Percentiles rank a stretch among this genome's conserved stretches.
phyloP scores from a whole-genome alignment of 2,888 invertebrate genomes.

The Clostera curtula region DNA sequence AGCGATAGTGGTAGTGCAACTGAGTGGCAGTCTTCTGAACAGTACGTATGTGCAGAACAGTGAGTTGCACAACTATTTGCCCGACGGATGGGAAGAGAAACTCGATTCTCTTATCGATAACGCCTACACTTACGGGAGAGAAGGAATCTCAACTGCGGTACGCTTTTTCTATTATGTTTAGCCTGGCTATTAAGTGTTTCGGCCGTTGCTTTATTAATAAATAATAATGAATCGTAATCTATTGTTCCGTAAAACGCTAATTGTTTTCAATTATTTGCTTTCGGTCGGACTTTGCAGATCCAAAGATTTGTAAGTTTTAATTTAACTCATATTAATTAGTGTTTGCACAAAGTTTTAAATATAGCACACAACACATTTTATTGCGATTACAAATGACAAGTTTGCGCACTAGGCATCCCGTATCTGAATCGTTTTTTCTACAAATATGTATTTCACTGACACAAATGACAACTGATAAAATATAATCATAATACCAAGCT shows the following conservation, averaged over 20 bases:
- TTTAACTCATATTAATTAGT: neutral
- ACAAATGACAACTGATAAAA: too few species aligned
- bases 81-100: constrained; percentile 88
- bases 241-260: too few species aligned
- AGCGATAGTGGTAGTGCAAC: constrained; percentile 91
- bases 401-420: too few species aligned
- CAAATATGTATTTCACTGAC: too few species aligned
- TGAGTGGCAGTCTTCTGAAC: constrained; percentile 91
- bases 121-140: constrained; percentile 93
- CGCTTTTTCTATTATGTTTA: constrained; percentile 23
- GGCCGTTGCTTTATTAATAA: too few species aligned
- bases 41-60: constrained; percentile 92
- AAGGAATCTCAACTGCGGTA: constrained; percentile 91
- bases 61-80: constrained; percentile 87
- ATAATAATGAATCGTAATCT: too few species aligned
- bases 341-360: constrained; percentile 1
- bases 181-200: constrained; percentile 9
- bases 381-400: too few species aligned
- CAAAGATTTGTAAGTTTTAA: constrained; percentile 18
- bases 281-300: constrained; percentile 29
- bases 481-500: too few species aligned
- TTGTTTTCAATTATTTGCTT: constrained; percentile 23
- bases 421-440: too few species aligned
- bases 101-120: constrained; percentile 94
- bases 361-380: too few species aligned